These are phyloP conservation scores for Tupiocoris notatus DNA, from an alignment of 2,888 invertebrate genomes.

Conservation along the genomic window DNA sequence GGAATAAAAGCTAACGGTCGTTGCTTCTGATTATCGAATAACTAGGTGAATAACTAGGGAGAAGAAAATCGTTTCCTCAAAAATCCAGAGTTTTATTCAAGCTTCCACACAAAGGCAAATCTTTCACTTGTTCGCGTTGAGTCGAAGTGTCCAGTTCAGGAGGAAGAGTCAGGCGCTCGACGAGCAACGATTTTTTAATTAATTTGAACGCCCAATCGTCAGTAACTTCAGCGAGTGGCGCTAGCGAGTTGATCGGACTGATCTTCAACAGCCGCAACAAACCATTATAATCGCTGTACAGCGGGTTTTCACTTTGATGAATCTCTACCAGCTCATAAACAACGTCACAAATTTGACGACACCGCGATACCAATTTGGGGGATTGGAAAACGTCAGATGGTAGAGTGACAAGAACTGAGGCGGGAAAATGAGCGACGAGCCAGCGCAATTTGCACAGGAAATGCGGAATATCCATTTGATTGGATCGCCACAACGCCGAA, in stretches of 20 bases:
- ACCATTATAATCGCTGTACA: conserved; percentile 30
- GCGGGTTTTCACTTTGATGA: neutral
- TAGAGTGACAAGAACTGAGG: conserved; percentile 6
- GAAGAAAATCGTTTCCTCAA: too few species aligned
- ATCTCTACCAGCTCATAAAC: conserved; percentile 1
- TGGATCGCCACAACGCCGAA: conserved; percentile 3
- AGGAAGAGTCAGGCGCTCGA: conserved; percentile 26
- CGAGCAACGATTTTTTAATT: conserved; percentile 19
- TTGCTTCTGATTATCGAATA: too few species aligned
- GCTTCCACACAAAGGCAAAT: conserved; percentile 10
- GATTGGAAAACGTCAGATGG: conserved; percentile 1
- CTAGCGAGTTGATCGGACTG: conserved; percentile 11
- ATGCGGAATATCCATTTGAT: neutral
- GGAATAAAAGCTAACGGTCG: too few species aligned
- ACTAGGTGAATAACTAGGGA: too few species aligned
- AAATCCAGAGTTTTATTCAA: conserved; percentile 20
- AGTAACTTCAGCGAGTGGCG: neutral
- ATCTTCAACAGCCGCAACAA: conserved; percentile 13
- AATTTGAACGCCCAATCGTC: conserved; percentile 35
- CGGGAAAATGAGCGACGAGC: neutral
- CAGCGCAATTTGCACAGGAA: conserved; percentile 14
- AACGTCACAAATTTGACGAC: conserved; percentile 18
- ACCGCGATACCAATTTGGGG: conserved; percentile 1
- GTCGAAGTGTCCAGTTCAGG: conserved; percentile 26
- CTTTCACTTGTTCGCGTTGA: conserved; percentile 36